phyloP scores from a whole-genome alignment of 2,888 invertebrate genomes.

The Aspidiotus destructor region DNA sequence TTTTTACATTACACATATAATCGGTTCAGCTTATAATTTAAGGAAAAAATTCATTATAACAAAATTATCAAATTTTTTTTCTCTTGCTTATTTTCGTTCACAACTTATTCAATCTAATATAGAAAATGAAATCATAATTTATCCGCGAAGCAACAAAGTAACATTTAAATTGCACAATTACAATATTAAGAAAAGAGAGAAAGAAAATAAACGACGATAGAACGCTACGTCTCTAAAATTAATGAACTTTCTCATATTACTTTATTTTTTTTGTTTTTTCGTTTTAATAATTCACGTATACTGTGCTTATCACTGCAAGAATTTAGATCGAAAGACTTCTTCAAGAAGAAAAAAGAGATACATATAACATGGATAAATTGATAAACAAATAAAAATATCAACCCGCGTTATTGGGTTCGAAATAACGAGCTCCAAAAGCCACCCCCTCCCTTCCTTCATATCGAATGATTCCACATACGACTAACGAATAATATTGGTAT shows the following conservation, averaged over 20 bases:
- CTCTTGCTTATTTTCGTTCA: no score
- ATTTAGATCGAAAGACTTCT: background rate
- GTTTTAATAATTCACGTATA: background rate
- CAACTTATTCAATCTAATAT: no score
- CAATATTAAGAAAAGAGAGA: background rate
- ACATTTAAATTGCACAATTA: conserved; percentile 1
- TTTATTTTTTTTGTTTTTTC: no score
- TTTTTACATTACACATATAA: background rate
- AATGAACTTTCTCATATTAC: no score
- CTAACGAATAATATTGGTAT: background rate
- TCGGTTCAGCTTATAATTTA: background rate
- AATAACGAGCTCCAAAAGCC: no score
- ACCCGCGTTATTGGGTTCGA: no score
- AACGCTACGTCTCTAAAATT: background rate
- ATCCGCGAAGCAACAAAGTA: background rate
- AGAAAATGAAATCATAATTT: background rate
- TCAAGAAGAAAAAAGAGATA: background rate
- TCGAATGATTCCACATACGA: background rate
- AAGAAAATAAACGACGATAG: background rate
- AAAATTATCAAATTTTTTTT: background rate
- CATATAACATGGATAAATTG: no score
- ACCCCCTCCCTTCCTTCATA: no score
- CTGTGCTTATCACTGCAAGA: conserved; percentile 2
- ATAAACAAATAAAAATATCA: no score
- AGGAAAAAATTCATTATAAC: background rate